phyloP scores from a whole-genome alignment of 2,797 vertebrate species.

The Hoplostethus mediterraneus region DNA sequence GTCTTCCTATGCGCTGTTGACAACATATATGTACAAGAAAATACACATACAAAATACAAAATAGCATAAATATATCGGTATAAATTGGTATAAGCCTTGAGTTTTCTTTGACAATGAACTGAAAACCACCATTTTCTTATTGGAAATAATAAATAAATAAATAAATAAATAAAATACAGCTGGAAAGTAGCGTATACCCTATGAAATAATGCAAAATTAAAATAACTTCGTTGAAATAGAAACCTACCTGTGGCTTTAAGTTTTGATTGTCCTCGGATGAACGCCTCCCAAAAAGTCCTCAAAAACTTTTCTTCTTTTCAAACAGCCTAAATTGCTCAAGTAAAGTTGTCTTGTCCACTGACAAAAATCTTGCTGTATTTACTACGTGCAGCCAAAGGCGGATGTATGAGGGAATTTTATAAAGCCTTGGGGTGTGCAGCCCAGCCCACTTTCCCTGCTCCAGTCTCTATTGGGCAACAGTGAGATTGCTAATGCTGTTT shows the following conservation, averaged over 20 bases:
- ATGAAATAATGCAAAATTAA: neutral
- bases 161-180: neutral
- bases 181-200: neutral
- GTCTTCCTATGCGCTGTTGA: too few species aligned
- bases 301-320: constrained; percentile 32
- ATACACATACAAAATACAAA: too few species aligned
- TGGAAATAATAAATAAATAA: too few species aligned
- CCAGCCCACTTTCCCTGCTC: constrained; percentile 74
- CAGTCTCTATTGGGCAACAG: constrained; percentile 77
- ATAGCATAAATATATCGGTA: too few species aligned
- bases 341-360: neutral
- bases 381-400: constrained; percentile 71
- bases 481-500: constrained; percentile 41
- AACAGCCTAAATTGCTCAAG: constrained; percentile 1
- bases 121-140: too few species aligned
- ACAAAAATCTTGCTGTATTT: constrained; percentile 68
- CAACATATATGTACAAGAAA: too few species aligned
- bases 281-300: constrained; percentile 40
- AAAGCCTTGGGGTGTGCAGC: constrained; percentile 69
- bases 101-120: too few species aligned
- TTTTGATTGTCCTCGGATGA: constrained; percentile 66
- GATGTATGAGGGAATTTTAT: constrained; percentile 81
- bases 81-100: too few species aligned
- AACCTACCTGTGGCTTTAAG: constrained; percentile 64
- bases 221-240: neutral